Percentiles rank a stretch among this genome's conserved stretches.
Evolutionary conservation across 2,113 vertebrate genomes (phyloP).

Genomic region (Cisticola juncidis): DNA sequence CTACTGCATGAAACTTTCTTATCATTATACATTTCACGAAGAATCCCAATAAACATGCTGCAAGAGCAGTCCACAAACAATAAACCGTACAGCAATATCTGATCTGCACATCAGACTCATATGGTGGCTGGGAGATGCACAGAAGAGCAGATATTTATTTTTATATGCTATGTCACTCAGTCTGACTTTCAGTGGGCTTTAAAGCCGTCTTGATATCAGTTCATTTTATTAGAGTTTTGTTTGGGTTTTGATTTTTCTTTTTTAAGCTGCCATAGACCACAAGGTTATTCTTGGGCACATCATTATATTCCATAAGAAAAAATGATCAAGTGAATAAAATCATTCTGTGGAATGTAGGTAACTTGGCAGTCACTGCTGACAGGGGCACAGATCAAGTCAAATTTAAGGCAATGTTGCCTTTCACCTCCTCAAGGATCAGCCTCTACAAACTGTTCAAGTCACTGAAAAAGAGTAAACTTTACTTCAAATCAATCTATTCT

Average conservation of each 20-base stretch:
- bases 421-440: background rate
- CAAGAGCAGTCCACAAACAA: background rate
- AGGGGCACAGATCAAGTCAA: background rate
- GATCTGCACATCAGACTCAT: background rate
- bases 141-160: background rate
- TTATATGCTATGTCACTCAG: background rate
- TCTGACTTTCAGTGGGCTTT: background rate
- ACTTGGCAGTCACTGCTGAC: background rate
- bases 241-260: background rate
- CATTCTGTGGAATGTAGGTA: fast-evolving
- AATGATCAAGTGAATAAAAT: background rate
- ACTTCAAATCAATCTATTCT: background rate
- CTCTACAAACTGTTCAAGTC: background rate
- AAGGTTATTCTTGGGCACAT: background rate
- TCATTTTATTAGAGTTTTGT: background rate
- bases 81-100: background rate
- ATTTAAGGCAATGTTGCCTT: background rate
- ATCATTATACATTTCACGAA: background rate
- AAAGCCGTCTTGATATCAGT: background rate
- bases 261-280: background rate
- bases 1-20: background rate
- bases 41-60: background rate
- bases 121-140: background rate
- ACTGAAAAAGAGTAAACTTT: background rate
- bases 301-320: background rate